phyloP scores from a whole-genome alignment of 2,113 vertebrate species.

The Fukomys damarensis region DNA sequence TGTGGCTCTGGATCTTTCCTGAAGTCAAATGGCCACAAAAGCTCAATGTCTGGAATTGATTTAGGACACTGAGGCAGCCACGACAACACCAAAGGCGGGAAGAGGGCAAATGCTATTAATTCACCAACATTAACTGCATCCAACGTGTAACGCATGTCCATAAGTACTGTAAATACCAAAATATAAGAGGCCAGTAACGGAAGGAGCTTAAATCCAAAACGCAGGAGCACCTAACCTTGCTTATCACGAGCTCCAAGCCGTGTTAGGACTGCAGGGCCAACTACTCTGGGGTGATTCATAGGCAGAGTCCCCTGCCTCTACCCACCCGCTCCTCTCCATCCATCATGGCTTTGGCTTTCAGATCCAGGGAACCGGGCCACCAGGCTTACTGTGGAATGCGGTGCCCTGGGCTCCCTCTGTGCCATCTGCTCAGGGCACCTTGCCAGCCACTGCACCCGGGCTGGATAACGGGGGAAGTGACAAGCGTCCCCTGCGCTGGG shows the following conservation, averaged over 20 bases:
- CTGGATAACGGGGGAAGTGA: neutral
- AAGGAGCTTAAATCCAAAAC: too few relatives aligned
- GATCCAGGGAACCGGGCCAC: neutral
- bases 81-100: neutral
- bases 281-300: accelerated
- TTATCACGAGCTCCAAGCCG: neutral
- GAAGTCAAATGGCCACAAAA: neutral
- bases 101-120: neutral
- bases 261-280: neutral
- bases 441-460: neutral
- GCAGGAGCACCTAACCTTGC: too few relatives aligned
- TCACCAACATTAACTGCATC: neutral
- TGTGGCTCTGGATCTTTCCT: neutral
- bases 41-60: neutral
- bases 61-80: neutral
- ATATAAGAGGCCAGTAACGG: neutral
- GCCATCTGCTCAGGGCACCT: constrained; percentile 22
- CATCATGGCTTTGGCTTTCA: neutral
- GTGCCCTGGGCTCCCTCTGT: neutral
- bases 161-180: neutral
- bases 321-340: accelerated
- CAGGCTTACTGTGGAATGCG: neutral
- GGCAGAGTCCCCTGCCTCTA: neutral
- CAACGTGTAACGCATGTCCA: neutral
- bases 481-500: neutral